Percentiles rank a stretch among this genome's conserved stretches.
Evolutionary conservation across 2,888 invertebrate genomes (phyloP).

Genomic region (Malthinus seriepunctatus): DNA sequence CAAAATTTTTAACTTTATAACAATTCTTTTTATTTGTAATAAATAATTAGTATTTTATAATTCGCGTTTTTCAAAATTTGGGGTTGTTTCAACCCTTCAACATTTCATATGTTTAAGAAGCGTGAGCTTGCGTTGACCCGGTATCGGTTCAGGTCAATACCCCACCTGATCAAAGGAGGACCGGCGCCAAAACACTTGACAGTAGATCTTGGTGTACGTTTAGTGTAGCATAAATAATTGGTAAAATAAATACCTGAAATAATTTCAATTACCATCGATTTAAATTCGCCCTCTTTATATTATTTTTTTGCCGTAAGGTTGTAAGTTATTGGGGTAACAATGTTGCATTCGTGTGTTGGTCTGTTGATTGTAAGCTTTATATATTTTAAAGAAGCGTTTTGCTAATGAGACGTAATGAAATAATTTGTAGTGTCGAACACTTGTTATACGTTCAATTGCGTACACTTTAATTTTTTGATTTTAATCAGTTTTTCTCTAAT

Average conservation of each 20-base stretch:
- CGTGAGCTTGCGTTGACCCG: slow-evolving; percentile 35
- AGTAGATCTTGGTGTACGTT: slow-evolving; percentile 31
- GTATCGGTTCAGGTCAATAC: slow-evolving; percentile 37
- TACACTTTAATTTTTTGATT: too few relatives aligned
- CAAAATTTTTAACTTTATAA: not conserved
- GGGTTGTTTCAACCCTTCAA: slow-evolving; percentile 30
- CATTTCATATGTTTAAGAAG: slow-evolving; percentile 30
- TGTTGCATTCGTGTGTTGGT: too few relatives aligned
- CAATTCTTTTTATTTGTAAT: not conserved
- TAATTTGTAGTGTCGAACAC: too few relatives aligned
- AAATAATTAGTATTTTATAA: not conserved
- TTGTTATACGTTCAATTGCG: too few relatives aligned
- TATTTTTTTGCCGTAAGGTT: too few relatives aligned
- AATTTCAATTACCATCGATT: slow-evolving; percentile 5
- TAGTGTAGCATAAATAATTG: slow-evolving; percentile 33
- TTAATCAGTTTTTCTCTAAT: too few relatives aligned
- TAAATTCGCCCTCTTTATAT: not conserved
- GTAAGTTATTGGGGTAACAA: too few relatives aligned
- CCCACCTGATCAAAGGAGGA: slow-evolving; percentile 39
- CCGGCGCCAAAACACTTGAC: slow-evolving; percentile 38
- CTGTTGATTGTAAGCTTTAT: too few relatives aligned
- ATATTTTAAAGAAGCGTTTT: too few relatives aligned
- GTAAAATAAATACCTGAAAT: slow-evolving; percentile 24
- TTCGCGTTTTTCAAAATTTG: not conserved
- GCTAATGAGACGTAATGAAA: too few relatives aligned